These are phyloP conservation scores for Avahi laniger DNA, from an alignment of 2,797 vertebrate species.

Conservation along the genomic window DNA sequence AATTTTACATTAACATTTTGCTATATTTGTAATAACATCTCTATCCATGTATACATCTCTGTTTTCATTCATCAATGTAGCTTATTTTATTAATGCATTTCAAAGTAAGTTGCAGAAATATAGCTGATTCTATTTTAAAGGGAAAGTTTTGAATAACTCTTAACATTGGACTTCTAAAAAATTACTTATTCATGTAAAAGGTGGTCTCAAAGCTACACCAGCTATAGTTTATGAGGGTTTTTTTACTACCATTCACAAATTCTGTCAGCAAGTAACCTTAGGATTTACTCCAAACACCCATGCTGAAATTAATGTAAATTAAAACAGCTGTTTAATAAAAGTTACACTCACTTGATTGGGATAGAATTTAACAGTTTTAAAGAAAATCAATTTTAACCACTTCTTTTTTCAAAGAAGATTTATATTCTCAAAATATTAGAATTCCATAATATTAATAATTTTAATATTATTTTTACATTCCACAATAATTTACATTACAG, in stretches of 20 bases:
- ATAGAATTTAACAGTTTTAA: conserved; percentile 51
- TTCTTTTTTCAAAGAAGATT: conserved; percentile 36
- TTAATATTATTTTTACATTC: not conserved
- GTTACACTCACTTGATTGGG: not conserved
- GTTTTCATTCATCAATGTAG: not conserved
- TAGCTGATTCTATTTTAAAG: not conserved
- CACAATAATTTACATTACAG: not conserved
- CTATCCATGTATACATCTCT: not conserved
- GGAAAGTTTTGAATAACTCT: not conserved
- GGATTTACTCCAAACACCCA: not conserved
- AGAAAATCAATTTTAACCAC: not conserved
- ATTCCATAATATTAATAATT: not conserved
- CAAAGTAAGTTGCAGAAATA: conserved; percentile 33
- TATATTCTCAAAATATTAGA: not conserved
- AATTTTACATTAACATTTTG: conserved; percentile 13
- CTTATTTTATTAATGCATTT: not conserved
- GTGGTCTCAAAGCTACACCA: conserved; percentile 13
- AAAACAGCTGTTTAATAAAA: conserved; percentile 51
- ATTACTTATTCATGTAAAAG: conserved; percentile 7
- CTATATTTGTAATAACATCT: not conserved
- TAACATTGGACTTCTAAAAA: conserved; percentile 5
- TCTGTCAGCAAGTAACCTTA: conserved; percentile 26
- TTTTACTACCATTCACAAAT: not conserved
- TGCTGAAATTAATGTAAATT: conserved; percentile 3
- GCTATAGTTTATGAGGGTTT: not conserved